A percentile compares a stretch with the other conserved stretches of the same genome.
phyloP scores from a whole-genome alignment of 2,113 vertebrate genomes.

The Misgurnus anguillicaudatus region DNA sequence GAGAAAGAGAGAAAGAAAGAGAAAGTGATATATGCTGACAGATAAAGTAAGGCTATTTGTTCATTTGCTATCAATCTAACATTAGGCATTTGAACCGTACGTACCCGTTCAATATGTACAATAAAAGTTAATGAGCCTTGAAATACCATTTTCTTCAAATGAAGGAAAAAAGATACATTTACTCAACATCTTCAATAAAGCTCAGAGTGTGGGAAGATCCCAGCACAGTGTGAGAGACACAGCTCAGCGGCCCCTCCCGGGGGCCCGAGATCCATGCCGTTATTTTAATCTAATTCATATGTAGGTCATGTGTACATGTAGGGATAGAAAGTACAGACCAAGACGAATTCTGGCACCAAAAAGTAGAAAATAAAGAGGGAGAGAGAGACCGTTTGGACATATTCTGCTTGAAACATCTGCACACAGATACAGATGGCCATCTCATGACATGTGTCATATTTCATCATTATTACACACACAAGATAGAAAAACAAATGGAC shows the following conservation, averaged over 20 bases:
- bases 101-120: slow-evolving; percentile 3
- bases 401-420: slow-evolving; percentile 16
- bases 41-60: slow-evolving; percentile 3
- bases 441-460: slow-evolving; percentile 22
- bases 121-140: slow-evolving; percentile 26
- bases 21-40: neutral
- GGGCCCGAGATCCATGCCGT: slow-evolving; percentile 12
- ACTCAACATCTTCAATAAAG: slow-evolving; percentile 30
- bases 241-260: neutral
- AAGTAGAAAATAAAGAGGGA: neutral
- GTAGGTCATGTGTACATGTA: slow-evolving; percentile 20
- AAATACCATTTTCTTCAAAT: slow-evolving; percentile 27
- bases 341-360: neutral
- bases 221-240: neutral
- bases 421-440: slow-evolving; percentile 17
- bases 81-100: slow-evolving; percentile 25
- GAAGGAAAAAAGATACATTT: slow-evolving; percentile 18
- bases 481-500: neutral
- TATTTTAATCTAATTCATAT: slow-evolving; percentile 19
- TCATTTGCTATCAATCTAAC: slow-evolving; percentile 18
- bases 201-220: slow-evolving; percentile 1
- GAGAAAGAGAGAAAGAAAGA: neutral
- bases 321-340: slow-evolving; percentile 1
- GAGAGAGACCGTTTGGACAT: slow-evolving; percentile 11
- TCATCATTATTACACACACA: slow-evolving; percentile 20